These are phyloP conservation scores for Pseudopipra pipra DNA, from an alignment of 2,113 vertebrate genomes.

Conservation along the genomic window DNA sequence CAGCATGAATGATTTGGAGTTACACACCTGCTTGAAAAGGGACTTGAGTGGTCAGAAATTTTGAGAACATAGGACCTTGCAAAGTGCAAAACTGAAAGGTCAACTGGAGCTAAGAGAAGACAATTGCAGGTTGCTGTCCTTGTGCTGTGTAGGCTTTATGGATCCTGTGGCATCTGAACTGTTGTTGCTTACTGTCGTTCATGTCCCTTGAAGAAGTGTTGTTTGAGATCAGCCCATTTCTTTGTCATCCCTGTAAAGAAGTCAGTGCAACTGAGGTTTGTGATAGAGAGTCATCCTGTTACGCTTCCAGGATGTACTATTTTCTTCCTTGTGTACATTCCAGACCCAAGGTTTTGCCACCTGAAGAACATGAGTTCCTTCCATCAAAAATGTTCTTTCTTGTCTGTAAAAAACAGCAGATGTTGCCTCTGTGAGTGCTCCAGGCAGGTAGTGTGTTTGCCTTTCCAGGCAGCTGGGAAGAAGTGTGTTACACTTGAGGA, in stretches of 20 bases:
- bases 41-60: not conserved
- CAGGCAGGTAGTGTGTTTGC: not conserved
- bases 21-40: not conserved
- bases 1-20: not conserved
- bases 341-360: not conserved
- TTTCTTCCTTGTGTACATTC: not conserved
- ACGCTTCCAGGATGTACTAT: not conserved
- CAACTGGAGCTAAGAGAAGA: not conserved
- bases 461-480: not conserved
- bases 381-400: not conserved
- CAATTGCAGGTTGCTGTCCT: not conserved
- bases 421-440: not conserved
- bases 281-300: not conserved
- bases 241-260: not conserved
- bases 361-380: not conserved
- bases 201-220: not conserved
- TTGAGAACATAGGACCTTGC: not conserved
- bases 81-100: not conserved
- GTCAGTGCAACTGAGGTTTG: not conserved
- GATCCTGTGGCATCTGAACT: not conserved
- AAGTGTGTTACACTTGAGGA: not conserved
- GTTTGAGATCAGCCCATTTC: not conserved
- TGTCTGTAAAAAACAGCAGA: not conserved
- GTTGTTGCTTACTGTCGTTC: not conserved
- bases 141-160: not conserved